Evolutionary conservation across 23 tunicate genomes (phyloP), one percentile per base, ranked within the genome.

Genomic region (Oikopleura dioica): DNA sequence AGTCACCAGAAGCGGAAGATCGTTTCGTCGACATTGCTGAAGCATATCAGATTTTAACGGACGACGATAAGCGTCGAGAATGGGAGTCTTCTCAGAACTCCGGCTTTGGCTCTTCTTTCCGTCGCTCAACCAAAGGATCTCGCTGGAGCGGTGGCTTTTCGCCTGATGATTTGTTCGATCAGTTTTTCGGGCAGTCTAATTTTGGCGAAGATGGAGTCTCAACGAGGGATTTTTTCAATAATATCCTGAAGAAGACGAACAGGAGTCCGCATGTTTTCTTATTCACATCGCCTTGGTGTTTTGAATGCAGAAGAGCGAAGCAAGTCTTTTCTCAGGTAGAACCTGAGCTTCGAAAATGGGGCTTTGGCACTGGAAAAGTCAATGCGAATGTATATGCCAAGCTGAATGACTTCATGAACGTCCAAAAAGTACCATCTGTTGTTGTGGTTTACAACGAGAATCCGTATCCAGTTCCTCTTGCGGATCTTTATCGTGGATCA

Each of bases 11-110:
- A 32, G 96, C 96, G 1, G 89, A 82, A 75, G 96, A 81, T 76
- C 84, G 82, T 36, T 89, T 89, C 75, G 77, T 88, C 35, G 82
- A 89, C 32, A 89, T 89, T 79, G 96, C 96, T 0, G 96, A 89
- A 79, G 84, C 55, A 44, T 44, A 44, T 44, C 55, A 44, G 16
- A 44, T 44, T 44, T 44, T 44, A 16, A 44, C 55, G 16, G 55
- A 44, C 16, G 55, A 44, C 55, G 55, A 44, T 9, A 9, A 16
- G 9, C 9, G 16, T 9, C 55, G 55, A 9, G 55, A 44, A 16
- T 44, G 55, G 55, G 55, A 44, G 16, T 9, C 9, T 9, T 44
- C 55, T 44, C 55, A 44, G 16, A 44, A 44, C 16, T 44, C 55
- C 55, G 55, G 55, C 16, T 44, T 44, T 44, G 55, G 55, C 9